Percentiles rank a stretch among this genome's conserved stretches.
phyloP scores from a whole-genome alignment of 2,888 invertebrate species.

The Callyntrura guangdongensis region DNA sequence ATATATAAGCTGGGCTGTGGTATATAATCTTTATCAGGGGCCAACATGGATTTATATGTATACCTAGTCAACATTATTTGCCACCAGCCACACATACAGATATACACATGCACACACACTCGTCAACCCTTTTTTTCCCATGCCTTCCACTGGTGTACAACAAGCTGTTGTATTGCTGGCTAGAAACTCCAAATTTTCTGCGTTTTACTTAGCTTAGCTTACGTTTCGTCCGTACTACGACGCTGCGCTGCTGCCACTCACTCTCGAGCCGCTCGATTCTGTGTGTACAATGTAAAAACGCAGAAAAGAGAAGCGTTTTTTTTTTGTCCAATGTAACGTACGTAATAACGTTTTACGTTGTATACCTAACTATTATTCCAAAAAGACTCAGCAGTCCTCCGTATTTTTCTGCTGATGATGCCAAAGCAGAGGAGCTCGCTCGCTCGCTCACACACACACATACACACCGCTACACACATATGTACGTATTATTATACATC shows the following conservation, averaged over 20 bases:
- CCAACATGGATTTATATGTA: no score
- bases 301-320: neutral
- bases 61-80: neutral
- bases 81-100: neutral
- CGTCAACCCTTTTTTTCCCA: constrained; percentile 44
- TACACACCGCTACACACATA: neutral
- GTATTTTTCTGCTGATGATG: neutral
- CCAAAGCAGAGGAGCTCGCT: constrained; percentile 2
- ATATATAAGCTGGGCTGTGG: constrained; percentile 17
- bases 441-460: neutral
- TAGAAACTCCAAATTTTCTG: constrained; percentile 15
- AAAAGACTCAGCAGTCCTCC: neutral
- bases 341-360: neutral
- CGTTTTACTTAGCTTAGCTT: constrained; percentile 17
- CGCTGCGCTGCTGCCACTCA: constrained; percentile 36
- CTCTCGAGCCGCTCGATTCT: neutral
- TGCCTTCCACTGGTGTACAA: constrained; percentile 1
- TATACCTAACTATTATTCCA: neutral
- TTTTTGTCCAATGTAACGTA: neutral
- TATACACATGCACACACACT: neutral
- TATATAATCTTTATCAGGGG: neutral
- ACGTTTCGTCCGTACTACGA: neutral
- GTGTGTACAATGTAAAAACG: neutral
- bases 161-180: neutral
- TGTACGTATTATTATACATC: neutral